Percentiles rank a stretch among this genome's conserved stretches.
Conservation (phyloP, 1,140 invertebrate genomes). For the Venturia canescens region DNA sequence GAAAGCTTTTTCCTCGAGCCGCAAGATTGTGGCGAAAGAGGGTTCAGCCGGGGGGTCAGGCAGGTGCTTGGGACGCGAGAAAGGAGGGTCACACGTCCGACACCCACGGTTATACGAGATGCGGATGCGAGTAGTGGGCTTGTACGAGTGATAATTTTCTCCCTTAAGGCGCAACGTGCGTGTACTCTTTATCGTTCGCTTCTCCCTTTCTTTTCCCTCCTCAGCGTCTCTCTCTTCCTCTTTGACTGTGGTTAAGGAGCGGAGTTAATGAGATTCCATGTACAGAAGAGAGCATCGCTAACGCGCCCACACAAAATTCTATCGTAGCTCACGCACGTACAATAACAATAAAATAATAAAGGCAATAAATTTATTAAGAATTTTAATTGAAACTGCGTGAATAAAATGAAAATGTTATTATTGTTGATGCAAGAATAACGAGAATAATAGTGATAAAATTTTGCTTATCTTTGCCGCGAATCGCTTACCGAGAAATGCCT, state of each 20-base stretch:
- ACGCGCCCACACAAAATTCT: conserved; percentile 45
- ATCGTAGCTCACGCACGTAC: neutral
- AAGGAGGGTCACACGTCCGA: conserved; percentile 62
- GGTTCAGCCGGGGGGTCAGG: conserved; percentile 65
- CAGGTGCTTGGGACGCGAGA: conserved; percentile 64
- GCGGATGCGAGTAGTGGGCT: conserved; percentile 42
- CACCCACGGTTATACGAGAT: conserved; percentile 62
- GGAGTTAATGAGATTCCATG: conserved; percentile 60
- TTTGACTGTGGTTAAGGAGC: conserved; percentile 47
- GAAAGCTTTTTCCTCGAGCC: conserved; percentile 18
- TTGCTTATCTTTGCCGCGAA: neutral
- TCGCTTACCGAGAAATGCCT: neutral
- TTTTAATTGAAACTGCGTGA: neutral
- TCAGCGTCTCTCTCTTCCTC: neutral
- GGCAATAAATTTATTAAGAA: neutral
- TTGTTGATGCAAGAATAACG: too few species aligned
- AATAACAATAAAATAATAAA: neutral
- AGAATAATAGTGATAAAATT: neutral
- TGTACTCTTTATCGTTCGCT: conserved; percentile 46
- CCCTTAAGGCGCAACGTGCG: conserved; percentile 53
- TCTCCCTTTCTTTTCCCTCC: conserved; percentile 42
- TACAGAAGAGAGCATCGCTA: conserved; percentile 34
- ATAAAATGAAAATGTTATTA: too few species aligned
- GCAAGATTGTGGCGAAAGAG: conserved; percentile 42
- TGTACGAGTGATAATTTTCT: conserved; percentile 56